Evolutionary conservation across 2,113 vertebrate species (phyloP), one percentile per base, ranked within the genome.

Genomic region (Aegithalos caudatus): DNA sequence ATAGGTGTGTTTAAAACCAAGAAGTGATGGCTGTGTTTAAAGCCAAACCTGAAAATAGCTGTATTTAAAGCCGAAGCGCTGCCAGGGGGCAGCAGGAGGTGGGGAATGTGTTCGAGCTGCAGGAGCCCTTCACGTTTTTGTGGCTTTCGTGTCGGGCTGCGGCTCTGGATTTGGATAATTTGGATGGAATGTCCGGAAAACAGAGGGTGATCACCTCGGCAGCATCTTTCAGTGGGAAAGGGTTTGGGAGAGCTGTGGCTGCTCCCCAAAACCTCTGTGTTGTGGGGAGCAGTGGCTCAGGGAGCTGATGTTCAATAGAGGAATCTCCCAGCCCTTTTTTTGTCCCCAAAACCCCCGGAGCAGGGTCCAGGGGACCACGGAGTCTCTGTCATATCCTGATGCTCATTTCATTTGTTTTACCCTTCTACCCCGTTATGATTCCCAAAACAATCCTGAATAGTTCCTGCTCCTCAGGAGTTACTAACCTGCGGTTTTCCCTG

Each of bases 31-130:
- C 53, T 8, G 20, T 22, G 62, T 65, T 65, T 65, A 18, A 45
- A 65, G 1, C 42, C 40, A 33, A 65, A 12, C 40, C 40, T 40
- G 40, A 10, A 12, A 40, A 15, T 0, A 6, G 14, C 42, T n/a
- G 31, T 28, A 4, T 54, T 83, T 13, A 29, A 53, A 66, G 47
- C 20, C 2, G 2, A 7, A 25, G 60, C 11, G 37, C 81, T 81
- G 61, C 89, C 92, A 21, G 72, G 76, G 90, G 84, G 87, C 92
- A 85, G 81, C 48, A 17, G 94, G 79, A 88, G 62, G 58, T 65
- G 86, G 22, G 61, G 58, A 61, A n/a, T 22, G 48, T 27, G 53
- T 42, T 67, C 0, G 4, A 50, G 33, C 29, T 3, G 17, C 6
- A 7, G 48, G 73, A 78, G 38, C 60, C 40, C 50, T 28, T 19